Conservation (phyloP, 2,797 vertebrate species). For the Austrolebias charrua region DNA sequence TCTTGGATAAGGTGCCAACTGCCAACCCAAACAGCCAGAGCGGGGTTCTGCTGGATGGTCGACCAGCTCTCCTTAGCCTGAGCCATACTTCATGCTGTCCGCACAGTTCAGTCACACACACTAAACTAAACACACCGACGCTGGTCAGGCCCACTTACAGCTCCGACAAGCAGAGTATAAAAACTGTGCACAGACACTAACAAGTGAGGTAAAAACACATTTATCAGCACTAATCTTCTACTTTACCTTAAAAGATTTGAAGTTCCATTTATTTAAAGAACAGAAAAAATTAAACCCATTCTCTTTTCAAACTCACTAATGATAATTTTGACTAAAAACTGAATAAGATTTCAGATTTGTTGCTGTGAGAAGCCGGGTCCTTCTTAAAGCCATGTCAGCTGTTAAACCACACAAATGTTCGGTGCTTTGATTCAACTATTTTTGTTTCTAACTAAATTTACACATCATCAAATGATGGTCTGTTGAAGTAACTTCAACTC, state of each 20-base stretch:
- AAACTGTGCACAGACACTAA: conserved; percentile 23
- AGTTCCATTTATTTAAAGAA: neutral
- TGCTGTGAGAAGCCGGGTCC: neutral
- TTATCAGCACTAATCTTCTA: conserved; percentile 3
- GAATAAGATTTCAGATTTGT: neutral
- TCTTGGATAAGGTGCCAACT: conserved; percentile 76
- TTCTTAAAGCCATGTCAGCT: too few species aligned
- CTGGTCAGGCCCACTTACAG: conserved; percentile 70
- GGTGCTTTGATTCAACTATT: too few species aligned
- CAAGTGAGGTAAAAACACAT: conserved; percentile 14
- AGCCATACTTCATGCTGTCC: conserved; percentile 80
- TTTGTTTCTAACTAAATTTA: too few species aligned
- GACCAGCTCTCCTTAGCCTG: conserved; percentile 79
- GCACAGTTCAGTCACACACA: conserved; percentile 76
- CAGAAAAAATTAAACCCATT: conserved; percentile 2
- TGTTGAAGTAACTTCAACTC: too few species aligned
- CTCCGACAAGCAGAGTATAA: conserved; percentile 35
- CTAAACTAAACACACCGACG: conserved; percentile 60
- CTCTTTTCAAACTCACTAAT: neutral
- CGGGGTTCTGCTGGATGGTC: conserved; percentile 66
- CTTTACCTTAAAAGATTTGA: conserved; percentile 12
- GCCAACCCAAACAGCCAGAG: conserved; percentile 83
- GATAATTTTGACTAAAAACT: neutral
- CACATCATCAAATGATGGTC: too few species aligned
- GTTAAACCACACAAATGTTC: too few species aligned